Evolutionary conservation across 2,113 vertebrate species (phyloP), one percentile per base, ranked within the genome.

Genomic region (Beaufortia kweichowensis): DNA sequence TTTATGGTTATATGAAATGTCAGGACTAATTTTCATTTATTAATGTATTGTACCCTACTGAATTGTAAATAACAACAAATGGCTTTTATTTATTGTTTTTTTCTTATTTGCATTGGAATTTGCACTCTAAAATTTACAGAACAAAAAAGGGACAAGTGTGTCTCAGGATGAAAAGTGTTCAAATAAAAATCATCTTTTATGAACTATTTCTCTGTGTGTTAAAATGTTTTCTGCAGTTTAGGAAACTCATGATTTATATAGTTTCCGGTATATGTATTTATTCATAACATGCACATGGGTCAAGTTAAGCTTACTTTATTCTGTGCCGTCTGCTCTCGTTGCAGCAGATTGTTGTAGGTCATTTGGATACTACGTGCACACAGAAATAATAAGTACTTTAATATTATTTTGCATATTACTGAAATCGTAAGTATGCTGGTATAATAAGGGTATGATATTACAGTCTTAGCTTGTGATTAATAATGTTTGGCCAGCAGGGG

Each of bases 121-220:
- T 88, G 85, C 87, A 89, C 85, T 88, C 65, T 59, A 67, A 79
- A 55, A 84, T 65, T 62, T 86, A 82, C 83, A 78, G 86, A 91
- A 90, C 83, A 89, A 89, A 85, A 87, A 90, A 88, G 85, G 87
- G 84, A 88, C 79, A 79, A 75, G 85, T 87, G 79, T 83, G 81
- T 76, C 84, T 84, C 80, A 78, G 69, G 87, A 79, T 88, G 79
- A 83, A 68, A 87, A 83, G 84, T 83, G 79, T 85, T 78, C 73
- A 79, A 92, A 91, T 90, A 89, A 89, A 91, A 72, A 67, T 76
- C n/a, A 73, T 85, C 80, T 86, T 89, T 87, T 88, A 75, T 86
- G 88, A 85, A 80, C 39, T 23, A 14, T 15, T 46, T 61, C 62
- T 2, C 19, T 74, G 73, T 39, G 73, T 6, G 39, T 72, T 43